These are phyloP conservation scores for Neuroterus valhalla DNA, from an alignment of 1,140 invertebrate genomes.

Conservation along the genomic window DNA sequence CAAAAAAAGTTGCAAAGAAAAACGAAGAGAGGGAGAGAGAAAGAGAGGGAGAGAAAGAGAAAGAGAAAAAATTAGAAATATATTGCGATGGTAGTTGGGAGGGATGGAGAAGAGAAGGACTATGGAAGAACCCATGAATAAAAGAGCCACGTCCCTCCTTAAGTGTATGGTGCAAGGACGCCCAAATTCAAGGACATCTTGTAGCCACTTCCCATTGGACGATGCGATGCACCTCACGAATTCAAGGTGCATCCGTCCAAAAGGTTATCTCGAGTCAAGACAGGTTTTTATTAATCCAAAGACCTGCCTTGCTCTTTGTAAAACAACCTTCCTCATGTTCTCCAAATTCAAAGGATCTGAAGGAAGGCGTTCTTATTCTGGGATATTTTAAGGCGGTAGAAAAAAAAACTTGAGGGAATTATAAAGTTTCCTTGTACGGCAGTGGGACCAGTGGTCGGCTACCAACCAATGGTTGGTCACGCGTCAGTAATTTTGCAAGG, in stretches of 20 bases:
- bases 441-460: no score
- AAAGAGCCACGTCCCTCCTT: slow-evolving; percentile 61
- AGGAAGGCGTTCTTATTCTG: not conserved
- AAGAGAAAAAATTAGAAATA: slow-evolving; percentile 39
- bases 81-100: slow-evolving; percentile 37
- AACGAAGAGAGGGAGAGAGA: slow-evolving; percentile 43
- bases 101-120: not conserved
- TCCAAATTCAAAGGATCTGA: not conserved
- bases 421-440: no score
- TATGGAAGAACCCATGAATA: slow-evolving; percentile 47
- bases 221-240: slow-evolving; percentile 44
- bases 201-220: slow-evolving; percentile 50
- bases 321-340: slow-evolving; percentile 1
- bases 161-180: slow-evolving; percentile 56
- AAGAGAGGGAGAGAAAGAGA: slow-evolving; percentile 37
- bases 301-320: slow-evolving; percentile 1
- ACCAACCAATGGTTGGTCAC: no score
- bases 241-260: slow-evolving; percentile 30
- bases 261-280: slow-evolving; percentile 11
- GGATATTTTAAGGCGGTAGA: not conserved
- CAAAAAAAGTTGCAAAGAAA: slow-evolving; percentile 40
- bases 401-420: no score
- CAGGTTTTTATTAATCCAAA: slow-evolving; percentile 20
- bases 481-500: no score
- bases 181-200: slow-evolving; percentile 57